phyloP scores from a whole-genome alignment of 2,888 invertebrate genomes.

The Polydrusus pterygomalis region DNA sequence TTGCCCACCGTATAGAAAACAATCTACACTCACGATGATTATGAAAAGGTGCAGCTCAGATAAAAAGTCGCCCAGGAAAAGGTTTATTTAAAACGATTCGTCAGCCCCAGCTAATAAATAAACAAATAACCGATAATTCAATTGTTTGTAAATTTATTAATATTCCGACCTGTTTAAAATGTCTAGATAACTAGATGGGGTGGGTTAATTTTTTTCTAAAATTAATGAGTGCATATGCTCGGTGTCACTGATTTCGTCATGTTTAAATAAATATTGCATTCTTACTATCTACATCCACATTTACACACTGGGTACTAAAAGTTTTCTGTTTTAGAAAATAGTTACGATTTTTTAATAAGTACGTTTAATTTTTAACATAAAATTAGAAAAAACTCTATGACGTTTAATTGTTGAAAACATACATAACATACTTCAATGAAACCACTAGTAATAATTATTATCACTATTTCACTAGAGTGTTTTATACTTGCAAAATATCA shows the following conservation, averaged over 20 bases:
- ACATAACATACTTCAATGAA: no score
- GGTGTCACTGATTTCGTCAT: neutral
- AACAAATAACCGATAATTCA: constrained; percentile 24
- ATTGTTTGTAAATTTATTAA: constrained; percentile 40
- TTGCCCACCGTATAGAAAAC: neutral
- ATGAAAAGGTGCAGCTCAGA: constrained; percentile 18
- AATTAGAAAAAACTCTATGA: no score
- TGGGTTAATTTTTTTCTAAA: constrained; percentile 8
- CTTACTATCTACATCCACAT: no score
- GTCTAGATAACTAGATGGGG: constrained; percentile 14
- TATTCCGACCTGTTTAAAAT: constrained; percentile 28
- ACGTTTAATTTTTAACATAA: no score
- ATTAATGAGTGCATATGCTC: neutral
- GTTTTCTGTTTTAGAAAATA: no score
- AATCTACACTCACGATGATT: neutral
- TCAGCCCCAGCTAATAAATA: constrained; percentile 28
- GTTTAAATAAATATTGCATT: constrained; percentile 11
- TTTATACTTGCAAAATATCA: no score
- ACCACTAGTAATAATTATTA: no score
- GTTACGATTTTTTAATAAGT: no score
- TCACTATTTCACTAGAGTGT: no score
- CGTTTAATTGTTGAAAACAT: no score
- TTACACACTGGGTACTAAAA: no score
- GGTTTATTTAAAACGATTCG: constrained; percentile 27
- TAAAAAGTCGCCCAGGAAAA: constrained; percentile 37